phyloP scores from a whole-genome alignment of 1,140 invertebrate species.

The Caenorhabditis brenneri region DNA sequence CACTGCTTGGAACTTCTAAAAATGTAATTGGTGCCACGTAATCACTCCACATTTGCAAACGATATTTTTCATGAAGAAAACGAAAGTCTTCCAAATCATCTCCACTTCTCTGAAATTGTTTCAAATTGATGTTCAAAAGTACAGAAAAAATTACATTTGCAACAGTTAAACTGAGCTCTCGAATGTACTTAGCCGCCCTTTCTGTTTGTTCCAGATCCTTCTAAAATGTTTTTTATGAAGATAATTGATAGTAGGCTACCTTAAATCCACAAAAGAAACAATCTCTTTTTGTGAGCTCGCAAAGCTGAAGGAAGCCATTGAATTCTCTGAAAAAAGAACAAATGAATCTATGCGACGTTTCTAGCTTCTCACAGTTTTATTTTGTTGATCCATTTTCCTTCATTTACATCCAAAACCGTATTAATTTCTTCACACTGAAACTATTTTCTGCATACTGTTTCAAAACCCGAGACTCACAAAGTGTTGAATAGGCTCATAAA shows the following conservation, averaged over 20 bases:
- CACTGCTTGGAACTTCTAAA: background rate
- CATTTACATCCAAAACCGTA: background rate
- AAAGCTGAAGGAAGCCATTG: background rate
- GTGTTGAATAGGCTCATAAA: background rate
- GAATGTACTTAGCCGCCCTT: background rate
- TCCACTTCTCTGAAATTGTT: background rate
- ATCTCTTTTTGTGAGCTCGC: background rate
- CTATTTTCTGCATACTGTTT: background rate
- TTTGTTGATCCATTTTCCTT: background rate
- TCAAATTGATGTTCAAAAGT: background rate
- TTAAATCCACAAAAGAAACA: background rate
- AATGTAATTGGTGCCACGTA: background rate
- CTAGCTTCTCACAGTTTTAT: background rate
- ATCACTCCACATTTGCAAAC: conserved; percentile 3
- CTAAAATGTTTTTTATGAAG: background rate
- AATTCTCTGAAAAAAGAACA: background rate
- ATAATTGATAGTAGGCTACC: background rate
- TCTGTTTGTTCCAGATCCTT: background rate
- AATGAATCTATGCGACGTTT: background rate
- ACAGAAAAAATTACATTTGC: background rate
- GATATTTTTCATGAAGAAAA: background rate
- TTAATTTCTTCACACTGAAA: background rate
- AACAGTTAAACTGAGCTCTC: background rate
- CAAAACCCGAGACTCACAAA: background rate
- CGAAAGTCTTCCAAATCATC: background rate